Evolutionary conservation across 2,888 invertebrate genomes (phyloP), one percentile per base, ranked within the genome.

Genomic region (Drosophila neotestacea): DNA sequence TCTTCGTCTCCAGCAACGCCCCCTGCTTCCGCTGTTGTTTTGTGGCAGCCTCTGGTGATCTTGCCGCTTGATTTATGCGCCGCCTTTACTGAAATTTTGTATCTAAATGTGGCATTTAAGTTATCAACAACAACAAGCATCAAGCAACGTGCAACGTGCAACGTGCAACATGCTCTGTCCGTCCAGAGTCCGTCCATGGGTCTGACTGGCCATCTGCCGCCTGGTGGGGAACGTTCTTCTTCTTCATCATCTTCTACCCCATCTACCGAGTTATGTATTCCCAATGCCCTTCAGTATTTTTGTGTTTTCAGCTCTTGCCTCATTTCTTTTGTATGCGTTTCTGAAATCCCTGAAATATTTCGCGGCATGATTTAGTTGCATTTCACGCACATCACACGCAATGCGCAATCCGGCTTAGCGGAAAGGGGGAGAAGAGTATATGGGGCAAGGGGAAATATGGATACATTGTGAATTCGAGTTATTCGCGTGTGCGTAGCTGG

Each of bases 81-180:
- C 66, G 85, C 71, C 77, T 87, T 85, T 87, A 77, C 83, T 87
- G 78, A 88, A 84, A 86, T 88, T 79, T 81, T 88, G 88, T 86
- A 88, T 85, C 89, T 87, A 88, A 85, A 85, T 85, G 89, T 85
- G 85, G 85, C 89, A 88, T 85, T 85, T 85, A 85, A 88, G 74
- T 77, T 87, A 85, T 85, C 89, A 85, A 79, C 87, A 85, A 71
- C 77, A 79, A 79, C 79, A 79, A 68, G 62, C 32, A 65, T 55
- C 61, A 62, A 22, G 36, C 16, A 32, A 44, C 47, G 4, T 5
- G 7, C 73, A 65, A 61, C 59, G 55, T 44, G 36, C 30, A 36
- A 39, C 51, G 54, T 36, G 46, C 30, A 36, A 50, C 51, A 22
- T 32, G 34, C 13, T 4, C 30, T 11, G 50, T 63, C 39, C 28